Percentiles rank a stretch among this genome's conserved stretches.
phyloP scores from a whole-genome alignment of 2,113 vertebrate species.

The Hyperoodon ampullatus region DNA sequence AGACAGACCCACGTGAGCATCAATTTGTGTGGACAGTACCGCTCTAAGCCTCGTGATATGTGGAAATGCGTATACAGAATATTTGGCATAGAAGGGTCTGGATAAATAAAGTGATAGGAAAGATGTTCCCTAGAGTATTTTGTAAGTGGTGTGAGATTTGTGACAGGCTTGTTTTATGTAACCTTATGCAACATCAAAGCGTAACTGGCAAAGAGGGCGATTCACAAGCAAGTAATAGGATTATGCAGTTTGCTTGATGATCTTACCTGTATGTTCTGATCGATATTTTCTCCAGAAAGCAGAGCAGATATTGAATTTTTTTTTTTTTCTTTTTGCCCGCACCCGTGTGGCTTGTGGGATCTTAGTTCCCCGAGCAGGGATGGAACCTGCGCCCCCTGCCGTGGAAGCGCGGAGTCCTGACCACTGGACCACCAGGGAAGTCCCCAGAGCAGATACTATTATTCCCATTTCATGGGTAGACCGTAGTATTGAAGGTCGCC shows the following conservation, averaged over 20 bases:
- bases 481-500: too few species aligned
- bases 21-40: background rate
- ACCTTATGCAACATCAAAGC: background rate
- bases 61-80: background rate
- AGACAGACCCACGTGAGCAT: background rate
- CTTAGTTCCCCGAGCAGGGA: background rate
- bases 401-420: background rate
- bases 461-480: background rate
- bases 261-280: background rate
- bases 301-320: background rate
- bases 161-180: background rate
- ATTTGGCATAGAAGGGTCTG: background rate
- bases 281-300: background rate
- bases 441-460: background rate
- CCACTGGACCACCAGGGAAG: background rate
- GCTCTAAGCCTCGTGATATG: background rate
- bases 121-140: background rate
- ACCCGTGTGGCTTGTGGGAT: background rate
- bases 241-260: background rate
- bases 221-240: background rate
- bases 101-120: background rate
- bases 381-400: fast-evolving
- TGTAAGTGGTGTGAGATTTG: background rate
- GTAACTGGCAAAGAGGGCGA: background rate
- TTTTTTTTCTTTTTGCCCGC: background rate